Evolutionary conservation across 2,797 vertebrate species (phyloP), one percentile per base, ranked within the genome.

Genomic region (Danio aesculapii): DNA sequence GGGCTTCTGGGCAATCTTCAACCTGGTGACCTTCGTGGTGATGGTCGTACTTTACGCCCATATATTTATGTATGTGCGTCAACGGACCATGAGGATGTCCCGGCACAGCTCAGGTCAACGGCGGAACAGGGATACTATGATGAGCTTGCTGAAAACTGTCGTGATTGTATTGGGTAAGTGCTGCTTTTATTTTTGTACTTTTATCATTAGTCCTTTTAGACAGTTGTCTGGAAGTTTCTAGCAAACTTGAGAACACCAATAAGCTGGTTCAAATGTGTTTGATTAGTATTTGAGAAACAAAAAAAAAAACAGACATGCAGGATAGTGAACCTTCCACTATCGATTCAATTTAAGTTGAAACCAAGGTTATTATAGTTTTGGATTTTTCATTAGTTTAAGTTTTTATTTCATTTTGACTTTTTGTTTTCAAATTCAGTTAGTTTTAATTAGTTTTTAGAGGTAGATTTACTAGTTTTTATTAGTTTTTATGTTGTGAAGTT

Each of bases 21-120:
- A 99, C 92, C 90, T 99, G 86, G 96, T 98, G 88, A 99, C 98
- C 55, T 99, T 99, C 85, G 96, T 97, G 30, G 97, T 99, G 81
- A 99, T 99, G 98, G 97, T 99, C 82, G 96, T 98, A 58, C 95
- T 99, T 16, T 99, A 99, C 0, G 98, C 98, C 75, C 98, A 99
- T 90, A 99, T 99, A 91, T 99, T 99, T 91, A 96, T 99, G 79
- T 99, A 99, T 0, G 98, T 99, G 85, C 96, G 98, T 59, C 97
- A 98, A 91, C 96, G 97, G 92, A 99, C 98, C 94, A 99, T 99
- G 98, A 95, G 98, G 90, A 99, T 99, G 98, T 99, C 97, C 6
- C 94, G 97, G 13, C 97, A 99, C 89, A 98, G 97, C 92, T 99
- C 98, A 49, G 98, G 97, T 72, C 97, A 95, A 1, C 94, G 97